Evolutionary conservation across 2,113 vertebrate genomes (phyloP).

Genomic region (Strix uralensis): DNA sequence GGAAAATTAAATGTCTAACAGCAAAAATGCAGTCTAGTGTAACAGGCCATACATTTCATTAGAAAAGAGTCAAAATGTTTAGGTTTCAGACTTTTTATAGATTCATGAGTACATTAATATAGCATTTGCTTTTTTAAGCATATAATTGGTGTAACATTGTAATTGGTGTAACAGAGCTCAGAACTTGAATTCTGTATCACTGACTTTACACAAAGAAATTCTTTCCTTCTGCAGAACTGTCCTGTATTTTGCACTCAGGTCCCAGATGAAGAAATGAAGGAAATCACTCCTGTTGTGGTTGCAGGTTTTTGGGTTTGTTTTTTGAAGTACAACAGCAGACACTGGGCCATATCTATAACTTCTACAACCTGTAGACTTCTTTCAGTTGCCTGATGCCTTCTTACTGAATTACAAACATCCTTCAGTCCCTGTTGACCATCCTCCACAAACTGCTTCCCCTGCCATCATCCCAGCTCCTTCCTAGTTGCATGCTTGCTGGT

Average conservation of each 20-base stretch:
- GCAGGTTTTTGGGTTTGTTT: fast-evolving
- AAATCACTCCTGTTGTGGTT: background rate
- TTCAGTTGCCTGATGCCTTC: background rate
- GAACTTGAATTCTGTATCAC: background rate
- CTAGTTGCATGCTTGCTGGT: fast-evolving
- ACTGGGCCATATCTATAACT: background rate
- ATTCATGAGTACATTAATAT: background rate
- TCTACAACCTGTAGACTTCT: background rate
- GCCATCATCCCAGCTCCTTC: background rate
- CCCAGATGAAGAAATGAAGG: background rate
- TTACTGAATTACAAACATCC: background rate
- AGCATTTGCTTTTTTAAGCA: background rate
- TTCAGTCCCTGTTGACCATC: background rate
- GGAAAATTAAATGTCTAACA: background rate
- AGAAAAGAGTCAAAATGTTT: background rate
- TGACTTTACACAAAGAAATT: background rate
- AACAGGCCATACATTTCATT: background rate
- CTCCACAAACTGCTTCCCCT: background rate
- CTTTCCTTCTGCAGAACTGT: background rate
- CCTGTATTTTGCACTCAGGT: background rate
- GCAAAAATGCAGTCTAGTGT: background rate
- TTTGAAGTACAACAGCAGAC: background rate
- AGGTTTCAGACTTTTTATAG: background rate
- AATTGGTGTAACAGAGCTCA: background rate
- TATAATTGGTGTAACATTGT: background rate